These are phyloP conservation scores for Hololepta plana DNA, from an alignment of 2,888 invertebrate genomes.

Conservation along the genomic window DNA sequence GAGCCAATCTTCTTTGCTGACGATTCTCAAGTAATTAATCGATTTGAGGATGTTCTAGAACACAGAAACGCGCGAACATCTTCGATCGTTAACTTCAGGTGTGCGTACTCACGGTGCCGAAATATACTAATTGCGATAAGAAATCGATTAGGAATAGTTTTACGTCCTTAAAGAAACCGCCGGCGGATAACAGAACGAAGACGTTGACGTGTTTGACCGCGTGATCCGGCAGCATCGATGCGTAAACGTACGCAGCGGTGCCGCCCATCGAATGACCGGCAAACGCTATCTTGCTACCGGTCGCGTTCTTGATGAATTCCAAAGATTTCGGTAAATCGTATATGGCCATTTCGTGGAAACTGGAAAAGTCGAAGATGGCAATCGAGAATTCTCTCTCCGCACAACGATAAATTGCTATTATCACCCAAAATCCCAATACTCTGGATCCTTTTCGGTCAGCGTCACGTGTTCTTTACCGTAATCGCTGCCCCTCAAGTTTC, in stretches of 20 bases:
- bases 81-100: no score
- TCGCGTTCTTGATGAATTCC: slow-evolving; percentile 41
- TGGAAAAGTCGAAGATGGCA: slow-evolving; percentile 18
- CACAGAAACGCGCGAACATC: no score
- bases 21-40: no score
- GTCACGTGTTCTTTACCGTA: slow-evolving; percentile 31
- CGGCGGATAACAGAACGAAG: no score
- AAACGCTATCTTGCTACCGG: slow-evolving; percentile 43
- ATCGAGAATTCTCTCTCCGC: no score
- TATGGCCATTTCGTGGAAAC: slow-evolving; percentile 76
- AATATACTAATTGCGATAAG: no score
- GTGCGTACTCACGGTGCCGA: no score
- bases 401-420: neutral
- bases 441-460: slow-evolving; percentile 19
- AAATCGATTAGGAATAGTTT: no score
- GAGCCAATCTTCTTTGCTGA: no score
- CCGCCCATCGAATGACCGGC: slow-evolving; percentile 87
- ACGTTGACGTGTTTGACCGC: slow-evolving; percentile 44
- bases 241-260: slow-evolving; percentile 50
- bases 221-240: slow-evolving; percentile 47
- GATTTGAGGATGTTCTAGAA: no score
- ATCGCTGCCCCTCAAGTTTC: slow-evolving; percentile 37
- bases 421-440: slow-evolving; percentile 39
- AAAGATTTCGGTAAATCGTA: slow-evolving; percentile 75
- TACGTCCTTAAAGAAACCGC: no score